Evolutionary conservation across 2,113 vertebrate species (phyloP).

Genomic region (Barbus barbus): DNA sequence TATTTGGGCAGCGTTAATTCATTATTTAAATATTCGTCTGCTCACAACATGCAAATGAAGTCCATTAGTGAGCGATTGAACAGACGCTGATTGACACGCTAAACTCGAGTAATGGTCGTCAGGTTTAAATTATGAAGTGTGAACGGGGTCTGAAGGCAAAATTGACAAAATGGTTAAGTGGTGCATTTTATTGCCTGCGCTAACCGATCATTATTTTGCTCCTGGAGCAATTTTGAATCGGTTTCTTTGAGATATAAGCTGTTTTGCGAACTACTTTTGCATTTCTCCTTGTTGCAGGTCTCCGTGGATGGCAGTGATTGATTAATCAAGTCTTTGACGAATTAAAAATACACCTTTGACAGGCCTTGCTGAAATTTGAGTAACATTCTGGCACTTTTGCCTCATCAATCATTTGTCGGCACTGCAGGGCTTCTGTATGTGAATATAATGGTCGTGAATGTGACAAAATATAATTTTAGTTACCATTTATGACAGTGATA

Average conservation of each 20-base stretch:
- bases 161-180: neutral
- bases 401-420: neutral
- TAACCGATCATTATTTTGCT: slow-evolving; percentile 13
- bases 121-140: too few species aligned
- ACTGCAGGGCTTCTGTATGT: neutral
- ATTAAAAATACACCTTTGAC: neutral
- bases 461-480: neutral
- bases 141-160: neutral
- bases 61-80: neutral
- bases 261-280: neutral
- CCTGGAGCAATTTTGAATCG: neutral
- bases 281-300: neutral
- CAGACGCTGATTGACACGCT: neutral
- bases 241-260: neutral
- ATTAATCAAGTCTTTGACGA: neutral
- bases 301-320: neutral
- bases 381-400: neutral
- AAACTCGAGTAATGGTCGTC: neutral
- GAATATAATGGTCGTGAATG: neutral
- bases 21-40: slow-evolving; percentile 13
- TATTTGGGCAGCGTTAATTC: slow-evolving; percentile 10
- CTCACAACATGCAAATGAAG: slow-evolving; percentile 17
- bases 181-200: neutral
- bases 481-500: neutral
- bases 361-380: neutral